These are phyloP conservation scores for Eulemur coronatus DNA, from an alignment of 2,797 vertebrate species.

Conservation along the genomic window DNA sequence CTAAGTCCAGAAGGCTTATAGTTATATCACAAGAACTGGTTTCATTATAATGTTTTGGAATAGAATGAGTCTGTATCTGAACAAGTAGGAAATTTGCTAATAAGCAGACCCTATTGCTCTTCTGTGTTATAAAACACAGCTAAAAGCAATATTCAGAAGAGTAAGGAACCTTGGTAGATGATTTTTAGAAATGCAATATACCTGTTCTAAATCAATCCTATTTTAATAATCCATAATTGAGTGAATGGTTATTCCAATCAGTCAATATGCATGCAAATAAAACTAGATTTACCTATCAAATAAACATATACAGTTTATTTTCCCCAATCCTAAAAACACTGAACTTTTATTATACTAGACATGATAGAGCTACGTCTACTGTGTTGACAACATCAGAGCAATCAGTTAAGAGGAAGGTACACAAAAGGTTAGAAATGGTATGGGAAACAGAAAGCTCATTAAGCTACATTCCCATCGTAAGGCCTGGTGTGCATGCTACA, in stretches of 20 bases:
- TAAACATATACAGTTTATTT: not conserved
- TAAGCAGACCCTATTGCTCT: constrained; percentile 34
- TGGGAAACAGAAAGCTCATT: not conserved
- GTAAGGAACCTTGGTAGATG: not conserved
- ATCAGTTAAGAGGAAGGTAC: not conserved
- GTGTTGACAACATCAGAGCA: not conserved
- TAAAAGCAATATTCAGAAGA: constrained; percentile 51
- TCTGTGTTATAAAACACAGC: constrained; percentile 48
- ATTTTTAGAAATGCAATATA: constrained; percentile 28
- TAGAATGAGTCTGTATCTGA: constrained; percentile 11
- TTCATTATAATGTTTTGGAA: constrained; percentile 38
- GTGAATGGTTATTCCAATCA: constrained; percentile 25
- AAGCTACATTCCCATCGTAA: not conserved
- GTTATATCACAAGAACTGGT: constrained; percentile 41
- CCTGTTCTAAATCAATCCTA: constrained; percentile 53
- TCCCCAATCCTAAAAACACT: constrained; percentile 32
- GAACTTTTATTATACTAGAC: constrained; percentile 1
- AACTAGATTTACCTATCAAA: not conserved
- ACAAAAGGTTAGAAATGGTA: not conserved
- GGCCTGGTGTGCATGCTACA: not conserved
- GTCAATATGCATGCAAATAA: constrained; percentile 57
- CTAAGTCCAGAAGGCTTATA: constrained; percentile 61
- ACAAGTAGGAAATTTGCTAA: constrained; percentile 29
- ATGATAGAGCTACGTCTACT: not conserved
- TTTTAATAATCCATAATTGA: constrained; percentile 33